Evolutionary conservation across 2,113 vertebrate genomes (phyloP).

Genomic region (Pygoscelis antarcticus): DNA sequence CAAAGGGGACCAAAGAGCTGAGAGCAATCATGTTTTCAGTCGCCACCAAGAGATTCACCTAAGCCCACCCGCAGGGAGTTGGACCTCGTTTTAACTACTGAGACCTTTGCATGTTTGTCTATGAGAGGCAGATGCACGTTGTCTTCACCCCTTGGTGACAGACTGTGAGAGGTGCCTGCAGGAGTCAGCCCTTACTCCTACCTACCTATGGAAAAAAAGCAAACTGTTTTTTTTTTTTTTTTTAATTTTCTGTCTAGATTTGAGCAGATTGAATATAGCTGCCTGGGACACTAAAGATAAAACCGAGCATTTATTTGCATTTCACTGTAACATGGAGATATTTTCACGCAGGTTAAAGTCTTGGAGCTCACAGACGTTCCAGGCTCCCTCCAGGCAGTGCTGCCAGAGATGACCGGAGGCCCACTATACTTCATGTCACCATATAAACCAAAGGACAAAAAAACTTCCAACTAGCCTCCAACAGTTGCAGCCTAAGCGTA

Average conservation of each 20-base stretch:
- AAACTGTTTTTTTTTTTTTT: neutral
- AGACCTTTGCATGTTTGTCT: neutral
- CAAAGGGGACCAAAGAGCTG: neutral
- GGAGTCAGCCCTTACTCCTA: neutral
- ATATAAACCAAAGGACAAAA: neutral
- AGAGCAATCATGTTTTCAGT: neutral
- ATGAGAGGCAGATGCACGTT: neutral
- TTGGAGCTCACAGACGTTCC: neutral
- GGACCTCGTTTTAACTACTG: neutral
- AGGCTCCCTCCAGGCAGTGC: neutral
- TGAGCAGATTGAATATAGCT: neutral
- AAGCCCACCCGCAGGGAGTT: neutral
- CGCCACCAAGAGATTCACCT: fast-evolving
- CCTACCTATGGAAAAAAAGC: neutral
- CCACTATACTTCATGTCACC: neutral
- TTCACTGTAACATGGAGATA: neutral
- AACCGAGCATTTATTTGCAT: fast-evolving
- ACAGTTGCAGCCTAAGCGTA: neutral
- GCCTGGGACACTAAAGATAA: neutral
- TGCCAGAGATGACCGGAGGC: neutral
- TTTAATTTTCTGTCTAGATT: neutral
- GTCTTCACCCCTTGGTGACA: neutral
- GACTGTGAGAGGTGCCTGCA: neutral
- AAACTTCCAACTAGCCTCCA: neutral
- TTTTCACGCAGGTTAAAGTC: neutral